Base-by-base conservation (phyloP, 2,113 vertebrate genomes). In the Spheniscus mendiculus region DNA sequence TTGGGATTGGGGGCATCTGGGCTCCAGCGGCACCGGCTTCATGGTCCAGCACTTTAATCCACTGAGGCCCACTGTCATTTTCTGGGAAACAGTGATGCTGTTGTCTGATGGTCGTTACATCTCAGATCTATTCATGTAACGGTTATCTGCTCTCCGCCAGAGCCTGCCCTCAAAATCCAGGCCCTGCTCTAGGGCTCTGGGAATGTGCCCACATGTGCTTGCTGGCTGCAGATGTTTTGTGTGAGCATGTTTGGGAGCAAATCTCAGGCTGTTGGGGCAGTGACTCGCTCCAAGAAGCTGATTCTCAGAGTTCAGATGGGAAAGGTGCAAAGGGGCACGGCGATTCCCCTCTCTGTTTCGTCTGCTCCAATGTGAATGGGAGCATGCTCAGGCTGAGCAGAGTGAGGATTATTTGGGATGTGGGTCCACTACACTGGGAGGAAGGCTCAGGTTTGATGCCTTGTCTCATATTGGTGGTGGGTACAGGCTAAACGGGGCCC, bases 151-250 rank as follows among this genome's bases (percentile, higher is more conserved):
- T 90, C 2, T 21, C 15, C 32, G 78, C 59, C 59, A 47, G 85
- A 74, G 61, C 30, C 56, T 80, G 74, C 53, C 26, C n/a, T 90
- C 65, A 40, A 20, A 29, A 15, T 49, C 14, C 69, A 23, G 34
- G 30, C 30, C 69, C 34, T 72, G 58, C 32, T 59, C 23, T 23
- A 9, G 73, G 70, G 45, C 23, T 55, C 93, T 90, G 78, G 47
- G n/a, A 82, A 15, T 1, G 3, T 44, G 40, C n/a, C 49, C 21
- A 30, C 4, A 0, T 9, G 0, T 21, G 34, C 23, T 6, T 76
- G 32, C 63, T 90, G 66, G 21, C 45, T 65, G 69, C 36, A 21
- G 17, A 29, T 82, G 40, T 38, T 73, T 25, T 34, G 27, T 62
- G 42, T 50, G 38, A 77, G 29, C 10, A 1, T 29, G 9, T 42